Evolutionary conservation across 2,797 vertebrate species (phyloP), one percentile per base, ranked within the genome.

Genomic region (Caiman crocodilus): DNA sequence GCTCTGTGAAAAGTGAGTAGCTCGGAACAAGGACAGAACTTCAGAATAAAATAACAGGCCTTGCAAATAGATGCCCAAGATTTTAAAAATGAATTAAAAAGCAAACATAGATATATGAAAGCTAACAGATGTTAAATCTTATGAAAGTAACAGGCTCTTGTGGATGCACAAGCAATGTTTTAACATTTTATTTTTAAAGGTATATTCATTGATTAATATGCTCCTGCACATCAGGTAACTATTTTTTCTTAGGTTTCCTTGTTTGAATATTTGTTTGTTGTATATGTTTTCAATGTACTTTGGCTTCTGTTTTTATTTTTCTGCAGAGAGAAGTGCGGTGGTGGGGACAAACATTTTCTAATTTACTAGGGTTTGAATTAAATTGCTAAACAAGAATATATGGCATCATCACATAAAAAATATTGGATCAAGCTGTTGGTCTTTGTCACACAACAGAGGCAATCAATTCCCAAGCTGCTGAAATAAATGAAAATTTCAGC

Each of bases 401-500:
- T 90, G 63, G 67, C n/a, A 85, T 42, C 6, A 17, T 78, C 90
- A 28, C 32, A 69, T 59, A 42, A 87, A 88, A 84, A 80, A 42
- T 6, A 67, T 1, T 7, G n/a, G 64, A 56, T 82, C 73, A 88
- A 92, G 73, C 60, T 92, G 71, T 87, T 87, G 74, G 64, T 88
- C 69, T 91, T 87, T 85, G 73, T 88, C 76, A 74, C 74, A 92
- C 6, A 85, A 80, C 55, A 79, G 14, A 63, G 30, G n/a, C 58
- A 95, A 81, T 84, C 80, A 67, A 32, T 61, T 95, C 56, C 58
- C 77, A 93, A 92, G 74, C 69, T 95, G 67, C 58, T 88, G 76
- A 94, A 93, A 89, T 90, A 90, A 94, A 95, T 87, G 13, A 95
- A 92, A 92, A 94, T 90, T 94, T 93, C 89, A 95, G 26, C 67